Conservation (phyloP, 2,888 invertebrate species). For the Drosophila nr. perissopoda region DNA sequence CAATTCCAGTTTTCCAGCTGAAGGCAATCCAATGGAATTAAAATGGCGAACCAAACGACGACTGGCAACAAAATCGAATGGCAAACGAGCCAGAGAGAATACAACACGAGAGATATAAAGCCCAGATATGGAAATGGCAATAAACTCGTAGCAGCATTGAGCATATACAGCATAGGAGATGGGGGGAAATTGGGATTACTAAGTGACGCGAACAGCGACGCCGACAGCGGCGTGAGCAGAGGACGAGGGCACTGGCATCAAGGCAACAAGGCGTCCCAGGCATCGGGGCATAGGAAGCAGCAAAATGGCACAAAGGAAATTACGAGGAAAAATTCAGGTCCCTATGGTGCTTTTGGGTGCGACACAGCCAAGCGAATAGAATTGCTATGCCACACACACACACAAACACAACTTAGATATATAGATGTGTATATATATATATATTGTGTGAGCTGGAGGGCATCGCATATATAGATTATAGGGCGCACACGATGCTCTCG, state of each 20-base stretch:
- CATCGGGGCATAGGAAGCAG: conserved; percentile 17
- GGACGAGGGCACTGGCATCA: conserved; percentile 50
- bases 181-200: conserved; percentile 73
- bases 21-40: conserved; percentile 27
- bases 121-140: conserved; percentile 80
- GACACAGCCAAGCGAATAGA: conserved; percentile 66
- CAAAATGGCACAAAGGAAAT: conserved; percentile 70
- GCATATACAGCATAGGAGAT: conserved; percentile 37
- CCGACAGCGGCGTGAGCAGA: conserved; percentile 21
- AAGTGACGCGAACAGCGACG: conserved; percentile 45
- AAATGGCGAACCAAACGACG: conserved; percentile 14
- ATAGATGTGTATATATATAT: conserved; percentile 19
- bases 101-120: conserved; percentile 67
- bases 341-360: conserved; percentile 78
- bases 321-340: conserved; percentile 80
- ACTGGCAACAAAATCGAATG: conserved; percentile 43
- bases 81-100: conserved; percentile 41
- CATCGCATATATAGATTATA: conserved; percentile 73
- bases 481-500: conserved; percentile 53
- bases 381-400: conserved; percentile 38
- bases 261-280: conserved; percentile 14
- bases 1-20: conserved; percentile 49
- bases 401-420: conserved; percentile 5
- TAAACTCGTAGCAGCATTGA: conserved; percentile 68
- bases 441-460: conserved; percentile 46